Percentiles rank a stretch among this genome's conserved stretches.
phyloP scores from a whole-genome alignment of 2,797 vertebrate genomes.

The Eulemur albifrons region DNA sequence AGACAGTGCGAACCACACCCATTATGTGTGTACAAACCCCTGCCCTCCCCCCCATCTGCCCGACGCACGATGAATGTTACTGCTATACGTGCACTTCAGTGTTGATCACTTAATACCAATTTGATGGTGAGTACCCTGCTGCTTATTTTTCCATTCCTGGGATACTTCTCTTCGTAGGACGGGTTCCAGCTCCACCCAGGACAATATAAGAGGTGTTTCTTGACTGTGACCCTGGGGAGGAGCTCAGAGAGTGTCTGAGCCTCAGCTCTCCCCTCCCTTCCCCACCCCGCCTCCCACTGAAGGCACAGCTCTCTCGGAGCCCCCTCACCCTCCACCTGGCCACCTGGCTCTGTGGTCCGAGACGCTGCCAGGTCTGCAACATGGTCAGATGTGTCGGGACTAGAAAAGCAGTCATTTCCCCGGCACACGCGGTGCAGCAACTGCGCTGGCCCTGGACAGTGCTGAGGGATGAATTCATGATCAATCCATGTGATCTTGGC shows the following conservation, averaged over 20 bases:
- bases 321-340: not conserved
- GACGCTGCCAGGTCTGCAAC: not conserved
- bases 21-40: too few relatives aligned
- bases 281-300: accelerated
- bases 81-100: too few relatives aligned
- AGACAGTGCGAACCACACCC: too few relatives aligned
- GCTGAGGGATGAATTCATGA: accelerated
- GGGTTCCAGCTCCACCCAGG: too few relatives aligned
- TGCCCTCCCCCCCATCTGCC: too few relatives aligned
- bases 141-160: too few relatives aligned
- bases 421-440: accelerated
- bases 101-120: too few relatives aligned
- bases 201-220: not conserved
- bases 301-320: not conserved
- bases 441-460: not conserved
- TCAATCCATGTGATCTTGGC: accelerated
- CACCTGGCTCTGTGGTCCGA: not conserved
- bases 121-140: too few relatives aligned
- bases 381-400: not conserved
- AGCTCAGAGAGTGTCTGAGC: not conserved
- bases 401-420: not conserved
- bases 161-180: too few relatives aligned
- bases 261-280: accelerated
- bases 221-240: not conserved
- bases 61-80: too few relatives aligned